phyloP scores from a whole-genome alignment of 2,888 invertebrate species.

The Eumacrocentrus americanus region DNA sequence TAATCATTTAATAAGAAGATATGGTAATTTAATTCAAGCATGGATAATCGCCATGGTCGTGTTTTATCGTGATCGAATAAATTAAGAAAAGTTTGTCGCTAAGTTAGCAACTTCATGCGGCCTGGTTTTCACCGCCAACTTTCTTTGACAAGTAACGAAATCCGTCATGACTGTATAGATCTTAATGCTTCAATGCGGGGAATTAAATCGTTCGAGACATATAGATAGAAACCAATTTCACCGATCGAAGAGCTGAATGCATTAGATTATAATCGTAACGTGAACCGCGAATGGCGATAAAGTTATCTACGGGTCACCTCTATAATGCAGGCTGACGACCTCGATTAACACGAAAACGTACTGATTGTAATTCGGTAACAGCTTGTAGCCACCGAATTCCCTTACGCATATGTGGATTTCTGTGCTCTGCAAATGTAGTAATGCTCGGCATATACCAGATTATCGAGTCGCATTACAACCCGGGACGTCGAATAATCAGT shows the following conservation, averaged over 20 bases:
- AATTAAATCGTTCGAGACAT: not conserved
- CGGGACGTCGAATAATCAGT: slow-evolving; percentile 10
- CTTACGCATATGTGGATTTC: not conserved
- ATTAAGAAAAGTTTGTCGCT: slow-evolving; percentile 34
- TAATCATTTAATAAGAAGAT: not conserved
- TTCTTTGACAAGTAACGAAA: slow-evolving; percentile 14
- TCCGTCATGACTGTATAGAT: too few species aligned
- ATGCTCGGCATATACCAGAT: not conserved
- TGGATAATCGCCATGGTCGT: not conserved
- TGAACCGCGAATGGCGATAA: not conserved
- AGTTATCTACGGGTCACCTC: not conserved
- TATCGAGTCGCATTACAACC: slow-evolving; percentile 9
- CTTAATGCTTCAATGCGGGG: not conserved
- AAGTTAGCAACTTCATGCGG: not conserved
- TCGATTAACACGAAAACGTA: not conserved
- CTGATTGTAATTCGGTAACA: slow-evolving; percentile 8
- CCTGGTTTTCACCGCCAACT: not conserved
- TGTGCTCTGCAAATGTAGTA: slow-evolving; percentile 1
- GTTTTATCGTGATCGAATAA: slow-evolving; percentile 30
- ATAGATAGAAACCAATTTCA: not conserved
- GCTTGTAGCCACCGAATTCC: slow-evolving; percentile 1
- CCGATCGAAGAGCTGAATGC: not conserved
- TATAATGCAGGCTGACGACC: not conserved
- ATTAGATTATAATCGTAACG: not conserved
- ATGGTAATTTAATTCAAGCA: slow-evolving; percentile 9